These are phyloP conservation scores for Polyergus mexicanus DNA, from an alignment of 1,140 invertebrate genomes.

Conservation along the genomic window DNA sequence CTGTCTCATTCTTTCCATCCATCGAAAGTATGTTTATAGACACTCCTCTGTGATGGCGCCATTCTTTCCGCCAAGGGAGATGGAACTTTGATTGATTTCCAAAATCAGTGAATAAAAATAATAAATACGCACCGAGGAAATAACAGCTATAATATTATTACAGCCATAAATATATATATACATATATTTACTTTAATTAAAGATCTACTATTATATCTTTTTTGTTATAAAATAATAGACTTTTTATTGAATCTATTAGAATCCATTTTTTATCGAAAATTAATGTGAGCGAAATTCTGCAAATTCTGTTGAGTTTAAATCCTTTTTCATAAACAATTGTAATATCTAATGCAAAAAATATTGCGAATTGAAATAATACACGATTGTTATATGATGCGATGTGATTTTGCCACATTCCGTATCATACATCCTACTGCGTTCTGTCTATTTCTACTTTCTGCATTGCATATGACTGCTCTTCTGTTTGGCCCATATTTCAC, in stretches of 20 bases:
- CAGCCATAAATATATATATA: neutral
- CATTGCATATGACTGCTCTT: conserved; percentile 21
- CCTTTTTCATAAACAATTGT: neutral
- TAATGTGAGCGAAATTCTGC: neutral
- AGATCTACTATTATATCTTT: neutral
- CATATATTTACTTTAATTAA: too few species aligned
- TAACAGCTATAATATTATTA: neutral
- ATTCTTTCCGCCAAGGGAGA: neutral
- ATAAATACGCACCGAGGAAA: conserved; percentile 1
- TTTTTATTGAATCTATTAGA: neutral
- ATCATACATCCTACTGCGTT: neutral
- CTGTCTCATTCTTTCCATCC: conserved; percentile 6
- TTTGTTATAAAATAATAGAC: neutral
- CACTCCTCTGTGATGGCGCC: neutral
- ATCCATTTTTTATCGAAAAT: neutral
- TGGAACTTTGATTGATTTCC: neutral
- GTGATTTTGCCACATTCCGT: neutral
- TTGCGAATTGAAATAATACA: neutral
- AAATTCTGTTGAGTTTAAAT: neutral
- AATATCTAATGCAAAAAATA: neutral
- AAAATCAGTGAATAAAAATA: conserved; percentile 1
- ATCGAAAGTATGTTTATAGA: conserved; percentile 40
- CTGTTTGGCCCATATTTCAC: conserved; percentile 39
- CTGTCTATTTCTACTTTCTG: neutral
- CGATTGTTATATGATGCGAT: too few species aligned